phyloP scores from a whole-genome alignment of 2,797 vertebrate species.

The Salarias fasciatus region DNA sequence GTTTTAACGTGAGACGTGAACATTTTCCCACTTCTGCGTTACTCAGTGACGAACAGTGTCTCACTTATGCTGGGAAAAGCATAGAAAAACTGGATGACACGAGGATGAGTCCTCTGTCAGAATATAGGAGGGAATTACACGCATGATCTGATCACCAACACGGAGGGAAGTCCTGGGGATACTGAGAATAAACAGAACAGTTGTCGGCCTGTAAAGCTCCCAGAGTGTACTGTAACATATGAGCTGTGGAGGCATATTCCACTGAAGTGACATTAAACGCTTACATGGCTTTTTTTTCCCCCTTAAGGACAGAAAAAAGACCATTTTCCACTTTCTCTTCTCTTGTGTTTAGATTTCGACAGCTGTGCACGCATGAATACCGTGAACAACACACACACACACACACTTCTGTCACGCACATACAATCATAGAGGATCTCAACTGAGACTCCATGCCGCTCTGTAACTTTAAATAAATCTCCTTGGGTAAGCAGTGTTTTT shows the following conservation, averaged over 20 bases:
- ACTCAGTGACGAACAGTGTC: not conserved
- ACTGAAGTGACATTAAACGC: not conserved
- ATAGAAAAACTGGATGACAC: conserved; percentile 10
- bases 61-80: not conserved
- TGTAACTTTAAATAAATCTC: conserved; percentile 72
- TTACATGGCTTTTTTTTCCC: no score
- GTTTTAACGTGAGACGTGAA: no score
- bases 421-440: no score
- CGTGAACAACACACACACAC: not conserved
- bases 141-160: not conserved
- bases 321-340: no score
- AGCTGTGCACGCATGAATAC: not conserved
- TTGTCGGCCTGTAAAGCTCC: not conserved
- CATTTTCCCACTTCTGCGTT: not conserved
- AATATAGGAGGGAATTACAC: not conserved
- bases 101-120: not conserved
- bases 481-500: conserved; percentile 73
- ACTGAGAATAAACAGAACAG: conserved; percentile 7
- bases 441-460: conserved; percentile 16
- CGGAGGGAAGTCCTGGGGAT: conserved; percentile 10
- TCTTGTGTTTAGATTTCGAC: no score
- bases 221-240: not conserved
- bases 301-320: not conserved
- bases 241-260: conserved; percentile 9
- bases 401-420: no score